Base-by-base conservation (phyloP, 2,888 invertebrate species). In the Ceratothoa steindachneri region DNA sequence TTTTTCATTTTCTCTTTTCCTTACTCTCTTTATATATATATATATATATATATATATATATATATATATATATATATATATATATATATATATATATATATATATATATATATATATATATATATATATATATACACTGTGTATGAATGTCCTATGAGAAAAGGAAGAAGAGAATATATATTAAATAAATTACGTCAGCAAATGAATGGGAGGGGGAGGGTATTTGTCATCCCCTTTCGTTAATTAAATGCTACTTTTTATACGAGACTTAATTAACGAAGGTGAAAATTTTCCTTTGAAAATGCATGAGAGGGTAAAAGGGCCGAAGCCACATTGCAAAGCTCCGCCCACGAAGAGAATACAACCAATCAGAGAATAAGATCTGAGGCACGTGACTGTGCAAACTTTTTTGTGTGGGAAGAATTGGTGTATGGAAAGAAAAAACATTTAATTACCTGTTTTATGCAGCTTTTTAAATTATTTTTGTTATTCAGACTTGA, bases 241-340 rank as follows among this genome's bases (percentile, higher is more conserved):
- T 55, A 55, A 55, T 22, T 19, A 19, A 55, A 12, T 55, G 55
- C 5, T 19, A 19, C 55, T 22, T 55, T 55, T 60, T 24, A 60
- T 51, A n/a, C 15, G 19, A n/a, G 52, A 24, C 24, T 60, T 22
- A n/a, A 24, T 60, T 60, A 60, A 60, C 12, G n/a, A 60, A 60
- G 12, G 24, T 24, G 12, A 60, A 24, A 24, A 24, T 24, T n/a
- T 7, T 24, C 24, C 24, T 60, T 24, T 9, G 24, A 60, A 24
- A 60, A 60, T 60, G 60, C 60, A 60, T n/a, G 24, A 60, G 60
- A 24, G 60, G 60, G 22, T n/a, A n/a, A 60, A 22, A 24, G 60
- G 60, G 60, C 12, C 12, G 12, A 60, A 24, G 12, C 27, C 60
- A 24, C 60, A 24, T 60, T 60, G 27, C 19, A 60, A 60, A 24